Evolutionary conservation across 2,113 vertebrate genomes (phyloP).

Genomic region (Brachypodius melanocephalos): DNA sequence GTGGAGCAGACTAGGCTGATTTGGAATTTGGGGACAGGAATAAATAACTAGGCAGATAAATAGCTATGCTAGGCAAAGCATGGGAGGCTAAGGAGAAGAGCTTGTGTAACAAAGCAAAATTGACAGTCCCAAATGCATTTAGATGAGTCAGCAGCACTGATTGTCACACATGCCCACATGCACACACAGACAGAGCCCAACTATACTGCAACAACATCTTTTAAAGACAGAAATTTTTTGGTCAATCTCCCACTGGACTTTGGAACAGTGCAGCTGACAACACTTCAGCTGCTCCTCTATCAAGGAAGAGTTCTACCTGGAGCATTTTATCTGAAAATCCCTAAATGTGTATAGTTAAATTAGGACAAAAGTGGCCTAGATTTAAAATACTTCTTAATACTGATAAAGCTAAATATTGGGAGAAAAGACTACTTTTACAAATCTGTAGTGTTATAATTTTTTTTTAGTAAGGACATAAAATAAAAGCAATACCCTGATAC

Average conservation of each 20-base stretch:
- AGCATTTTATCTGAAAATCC: not conserved
- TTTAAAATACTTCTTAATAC: not conserved
- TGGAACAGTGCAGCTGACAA: not conserved
- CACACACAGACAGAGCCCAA: accelerated
- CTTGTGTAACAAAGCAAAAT: not conserved
- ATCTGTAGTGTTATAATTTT: not conserved
- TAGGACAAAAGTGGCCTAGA: not conserved
- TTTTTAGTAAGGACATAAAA: not conserved
- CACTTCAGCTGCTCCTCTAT: not conserved
- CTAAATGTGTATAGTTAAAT: not conserved
- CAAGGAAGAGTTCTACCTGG: not conserved
- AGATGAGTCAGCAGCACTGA: not conserved
- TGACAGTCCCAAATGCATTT: not conserved
- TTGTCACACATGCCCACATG: accelerated
- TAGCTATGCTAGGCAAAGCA: not conserved
- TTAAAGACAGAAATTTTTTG: not conserved
- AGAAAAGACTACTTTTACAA: not conserved
- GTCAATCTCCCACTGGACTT: not conserved
- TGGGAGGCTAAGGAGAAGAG: not conserved
- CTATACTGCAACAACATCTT: not conserved
- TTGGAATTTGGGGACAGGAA: not conserved
- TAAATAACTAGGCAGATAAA: not conserved
- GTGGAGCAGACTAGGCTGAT: not conserved
- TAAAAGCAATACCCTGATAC: not conserved
- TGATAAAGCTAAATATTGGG: not conserved